These are phyloP conservation scores for Equus przewalskii DNA, from an alignment of 2,113 vertebrate species.

Conservation along the genomic window DNA sequence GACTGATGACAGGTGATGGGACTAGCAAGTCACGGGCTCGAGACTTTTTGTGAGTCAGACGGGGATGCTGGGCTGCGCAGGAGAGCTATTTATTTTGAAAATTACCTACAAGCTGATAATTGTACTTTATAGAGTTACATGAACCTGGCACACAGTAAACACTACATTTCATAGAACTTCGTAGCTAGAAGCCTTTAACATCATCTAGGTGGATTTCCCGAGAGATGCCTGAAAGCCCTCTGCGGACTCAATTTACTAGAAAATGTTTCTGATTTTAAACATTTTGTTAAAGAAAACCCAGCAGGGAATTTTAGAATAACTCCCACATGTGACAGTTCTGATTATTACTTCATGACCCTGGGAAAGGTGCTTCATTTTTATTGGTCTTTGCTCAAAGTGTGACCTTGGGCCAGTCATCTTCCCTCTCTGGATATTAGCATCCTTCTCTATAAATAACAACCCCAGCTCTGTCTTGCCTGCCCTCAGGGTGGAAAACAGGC, in stretches of 20 bases:
- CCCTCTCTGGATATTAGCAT: not conserved
- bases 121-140: not conserved
- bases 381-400: not conserved
- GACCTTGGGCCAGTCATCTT: not conserved
- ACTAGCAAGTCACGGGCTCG: not conserved
- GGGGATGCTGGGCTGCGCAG: not conserved
- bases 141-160: not conserved
- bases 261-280: slow-evolving; percentile 56
- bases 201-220: slow-evolving; percentile 32
- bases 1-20: not conserved
- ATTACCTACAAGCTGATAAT: slow-evolving; percentile 22
- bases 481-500: not conserved
- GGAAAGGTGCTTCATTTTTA: not conserved
- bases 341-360: not conserved
- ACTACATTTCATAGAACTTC: slow-evolving; percentile 40
- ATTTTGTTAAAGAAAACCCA: slow-evolving; percentile 51
- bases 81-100: slow-evolving; percentile 41
- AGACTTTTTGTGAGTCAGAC: not conserved
- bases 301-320: not conserved
- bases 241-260: not conserved
- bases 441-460: slow-evolving; percentile 1
- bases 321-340: not conserved
- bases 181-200: not conserved
- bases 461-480: not conserved
- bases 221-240: not conserved